Evolutionary conservation across 2,888 invertebrate genomes (phyloP), one percentile per base, ranked within the genome.

Genomic region (Cheilosia vulpina): DNA sequence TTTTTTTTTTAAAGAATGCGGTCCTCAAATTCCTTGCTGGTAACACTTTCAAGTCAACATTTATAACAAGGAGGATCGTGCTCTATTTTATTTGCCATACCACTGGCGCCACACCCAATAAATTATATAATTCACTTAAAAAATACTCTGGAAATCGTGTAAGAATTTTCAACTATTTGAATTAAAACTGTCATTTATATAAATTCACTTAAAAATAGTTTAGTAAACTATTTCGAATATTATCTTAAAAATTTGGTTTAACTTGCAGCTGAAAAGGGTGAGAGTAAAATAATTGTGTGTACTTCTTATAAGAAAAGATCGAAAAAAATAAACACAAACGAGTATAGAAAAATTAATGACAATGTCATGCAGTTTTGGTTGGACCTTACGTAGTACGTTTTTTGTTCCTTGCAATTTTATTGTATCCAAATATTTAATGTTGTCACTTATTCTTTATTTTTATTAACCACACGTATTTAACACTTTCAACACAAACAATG

Each of bases 321-420:
- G 47, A 41, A 19, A 38, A 19, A 52, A 52, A 60, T 15, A 19
- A 15, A 13, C 4, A 13, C 31, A 38, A 38, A 38, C 13, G 13
- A 13, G 13, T 38, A 15, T 3, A 24, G 11, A 24, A 31, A 31
- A 6, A 57, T 52, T 5, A 50, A 13, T 50, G 24, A 27, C 85
- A 85, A 21, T 50, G 24, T 52, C 85, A 85, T 85, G 85, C 85
- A 50, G 38, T 50, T 72, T 63, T 72, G 81, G 85, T 34, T 85
- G 81, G 85, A 77, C 63, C 85, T 85, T 85, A 85, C 85, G 76
- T 81, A 72, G 62, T 60, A 58, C 52, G 38, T 21, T 73, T 57
- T 76, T 0, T 9, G 17, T 52, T 85, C 76, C 71, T 65, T 80
- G 55, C 11, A n/a, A 55, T 50, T 66, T 45, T 57, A 19, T 69